Conservation (phyloP, 2,888 invertebrate genomes). For the Chalcis sispes region DNA sequence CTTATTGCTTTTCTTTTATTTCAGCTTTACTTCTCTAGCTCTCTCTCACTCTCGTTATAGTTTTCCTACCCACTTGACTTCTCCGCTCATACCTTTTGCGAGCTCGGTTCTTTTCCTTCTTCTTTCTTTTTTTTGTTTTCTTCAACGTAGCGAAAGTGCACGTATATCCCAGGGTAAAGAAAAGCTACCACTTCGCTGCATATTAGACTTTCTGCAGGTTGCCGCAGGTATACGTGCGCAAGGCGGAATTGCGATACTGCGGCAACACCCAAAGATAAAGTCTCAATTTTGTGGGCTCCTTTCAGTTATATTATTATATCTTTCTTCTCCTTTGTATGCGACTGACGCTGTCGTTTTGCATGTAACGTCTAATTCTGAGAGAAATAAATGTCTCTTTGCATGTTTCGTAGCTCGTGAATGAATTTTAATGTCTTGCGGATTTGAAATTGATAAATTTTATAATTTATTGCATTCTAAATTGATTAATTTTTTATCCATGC, state of each 20-base stretch:
- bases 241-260: neutral
- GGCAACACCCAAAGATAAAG: conserved; percentile 15
- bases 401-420: neutral
- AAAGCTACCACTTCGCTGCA: conserved; percentile 7
- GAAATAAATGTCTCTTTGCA: neutral
- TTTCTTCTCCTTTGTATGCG: neutral
- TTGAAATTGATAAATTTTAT: no score
- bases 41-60: neutral
- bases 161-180: conserved; percentile 11
- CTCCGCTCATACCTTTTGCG: neutral
- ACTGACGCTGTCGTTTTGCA: neutral
- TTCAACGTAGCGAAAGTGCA: neutral
- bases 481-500: no score
- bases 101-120: no score
- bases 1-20: no score
- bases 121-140: neutral
- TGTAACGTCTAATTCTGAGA: no score
- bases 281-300: neutral
- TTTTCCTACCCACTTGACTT: neutral
- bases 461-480: no score
- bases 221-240: neutral
- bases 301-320: conserved; percentile 22
- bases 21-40: neutral
- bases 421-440: conserved; percentile 23
- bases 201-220: conserved; percentile 8